Conservation (phyloP, 2,888 invertebrate genomes). For the Sinelater perroti region DNA sequence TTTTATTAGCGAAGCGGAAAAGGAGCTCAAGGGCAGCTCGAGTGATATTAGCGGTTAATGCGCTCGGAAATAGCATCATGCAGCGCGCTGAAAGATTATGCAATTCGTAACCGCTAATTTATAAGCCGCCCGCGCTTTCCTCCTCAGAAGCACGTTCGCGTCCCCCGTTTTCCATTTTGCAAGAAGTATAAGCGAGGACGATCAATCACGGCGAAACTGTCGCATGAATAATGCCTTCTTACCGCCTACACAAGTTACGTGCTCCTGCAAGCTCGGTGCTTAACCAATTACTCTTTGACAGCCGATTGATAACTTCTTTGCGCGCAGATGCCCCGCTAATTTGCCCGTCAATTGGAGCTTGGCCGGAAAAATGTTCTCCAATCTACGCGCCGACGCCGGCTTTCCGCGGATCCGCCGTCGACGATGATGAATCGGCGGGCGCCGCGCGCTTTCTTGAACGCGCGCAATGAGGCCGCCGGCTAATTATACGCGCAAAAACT, state of each 20-base stretch:
- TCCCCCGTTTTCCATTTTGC: slow-evolving; percentile 26
- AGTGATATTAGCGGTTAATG: slow-evolving; percentile 10
- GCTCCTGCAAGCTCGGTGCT: slow-evolving; percentile 40
- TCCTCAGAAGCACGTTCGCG: slow-evolving; percentile 22
- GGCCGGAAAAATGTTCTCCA: slow-evolving; percentile 11
- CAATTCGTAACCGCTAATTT: slow-evolving; percentile 24
- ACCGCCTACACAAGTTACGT: slow-evolving; percentile 46
- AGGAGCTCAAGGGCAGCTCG: too few relatives aligned
- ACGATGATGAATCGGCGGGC: slow-evolving; percentile 12
- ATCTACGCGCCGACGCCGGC: slow-evolving; percentile 11
- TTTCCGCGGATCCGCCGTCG: slow-evolving; percentile 11
- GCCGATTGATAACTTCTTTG: slow-evolving; percentile 56
- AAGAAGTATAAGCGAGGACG: slow-evolving; percentile 39
- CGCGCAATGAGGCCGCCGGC: slow-evolving; percentile 17
- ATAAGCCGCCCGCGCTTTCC: slow-evolving; percentile 15
- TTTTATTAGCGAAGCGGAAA: background rate
- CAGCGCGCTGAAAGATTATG: slow-evolving; percentile 28
- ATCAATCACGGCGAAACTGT: slow-evolving; percentile 46
- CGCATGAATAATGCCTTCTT: slow-evolving; percentile 43
- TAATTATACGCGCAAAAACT: slow-evolving; percentile 23
- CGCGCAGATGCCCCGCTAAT: slow-evolving; percentile 17
- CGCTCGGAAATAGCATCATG: slow-evolving; percentile 11
- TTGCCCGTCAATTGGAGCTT: slow-evolving; percentile 17
- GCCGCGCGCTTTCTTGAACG: slow-evolving; percentile 17
- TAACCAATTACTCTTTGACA: slow-evolving; percentile 56